Base-by-base conservation (phyloP, 2,888 invertebrate genomes). In the Teinopalpus imperialis region DNA sequence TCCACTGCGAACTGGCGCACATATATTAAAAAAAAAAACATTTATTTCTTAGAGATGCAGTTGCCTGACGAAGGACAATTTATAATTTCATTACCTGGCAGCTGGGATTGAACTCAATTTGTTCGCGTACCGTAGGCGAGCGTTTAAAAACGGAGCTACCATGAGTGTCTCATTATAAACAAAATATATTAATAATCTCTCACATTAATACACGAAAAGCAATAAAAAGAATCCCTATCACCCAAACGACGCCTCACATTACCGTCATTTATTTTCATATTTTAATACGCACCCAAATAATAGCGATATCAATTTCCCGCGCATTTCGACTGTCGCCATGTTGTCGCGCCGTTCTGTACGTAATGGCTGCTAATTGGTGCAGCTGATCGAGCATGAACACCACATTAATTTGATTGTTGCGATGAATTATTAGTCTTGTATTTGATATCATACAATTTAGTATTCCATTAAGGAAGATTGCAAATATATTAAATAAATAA, bases 291-390 rank as follows among this genome's bases (percentile, higher is more conserved):
- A 21, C 13, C 39, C 32, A 34, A 39, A 7, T 21, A n/a, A 48
- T 45, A 34, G 36, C 16, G 32, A 35, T 43, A 43, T 41, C 46
- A 54, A 52, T 51, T 56, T 53, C 53, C 46, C 59, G 49, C 52
- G 46, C 42, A 45, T 54, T 36, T 9, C 21, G 30, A 30, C 21
- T 18, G 48, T 20, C 54, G 60, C 66, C 69, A 61, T 67, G 49
- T 66, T 64, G 51, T 52, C 47, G 45, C 52, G 54, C 49, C 32
- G 51, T 54, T 48, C 53, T 52, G 56, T 49, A 42, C 48, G 20
- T 51, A 63, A 66, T 59, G 66, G 56, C 55, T 8, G 39, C 42
- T 61, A 67, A 67, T 67, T 63, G 59, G 51, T 53, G 49, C 48
- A 36, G 30, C 46, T 29, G 53, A 50, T 43, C 49, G 41, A 18